phyloP scores from a whole-genome alignment of 2,797 vertebrate genomes.

The Dicrostonyx torquatus region DNA sequence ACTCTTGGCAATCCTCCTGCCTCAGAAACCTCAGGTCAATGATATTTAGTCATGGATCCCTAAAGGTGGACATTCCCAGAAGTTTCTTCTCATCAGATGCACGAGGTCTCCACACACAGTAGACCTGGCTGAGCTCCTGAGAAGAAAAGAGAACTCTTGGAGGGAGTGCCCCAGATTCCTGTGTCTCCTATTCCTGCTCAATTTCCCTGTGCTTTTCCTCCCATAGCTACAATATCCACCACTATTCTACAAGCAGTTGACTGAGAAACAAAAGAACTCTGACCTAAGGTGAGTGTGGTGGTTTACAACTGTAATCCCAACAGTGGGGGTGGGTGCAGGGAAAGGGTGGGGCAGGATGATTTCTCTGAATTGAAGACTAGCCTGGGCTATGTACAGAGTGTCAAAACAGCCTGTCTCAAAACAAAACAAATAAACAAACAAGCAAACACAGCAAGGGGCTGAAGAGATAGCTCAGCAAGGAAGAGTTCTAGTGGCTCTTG shows the following conservation, averaged over 20 bases:
- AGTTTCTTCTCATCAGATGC: neutral
- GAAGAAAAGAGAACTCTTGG: neutral
- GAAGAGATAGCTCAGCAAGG: neutral
- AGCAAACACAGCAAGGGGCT: neutral
- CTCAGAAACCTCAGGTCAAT: neutral
- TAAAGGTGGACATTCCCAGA: neutral
- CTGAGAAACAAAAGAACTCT: neutral
- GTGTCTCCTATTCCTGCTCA: neutral
- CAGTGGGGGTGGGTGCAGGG: neutral
- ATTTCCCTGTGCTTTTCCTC: neutral
- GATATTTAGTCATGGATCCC: neutral
- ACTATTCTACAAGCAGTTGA: neutral
- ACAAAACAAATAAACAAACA: too few species aligned
- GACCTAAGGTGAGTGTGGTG: neutral
- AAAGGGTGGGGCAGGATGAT: neutral
- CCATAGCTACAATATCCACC: neutral
- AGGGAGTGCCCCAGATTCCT: neutral
- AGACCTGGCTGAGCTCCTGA: neutral
- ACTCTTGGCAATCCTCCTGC: neutral
- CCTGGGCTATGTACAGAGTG: neutral
- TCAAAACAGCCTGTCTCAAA: neutral
- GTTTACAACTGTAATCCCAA: neutral
- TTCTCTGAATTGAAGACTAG: neutral
- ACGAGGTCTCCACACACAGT: too few species aligned
- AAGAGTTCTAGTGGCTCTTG: neutral